Conservation (phyloP, 92 coral and sea anemone species). For the Heteractis magnifica region DNA sequence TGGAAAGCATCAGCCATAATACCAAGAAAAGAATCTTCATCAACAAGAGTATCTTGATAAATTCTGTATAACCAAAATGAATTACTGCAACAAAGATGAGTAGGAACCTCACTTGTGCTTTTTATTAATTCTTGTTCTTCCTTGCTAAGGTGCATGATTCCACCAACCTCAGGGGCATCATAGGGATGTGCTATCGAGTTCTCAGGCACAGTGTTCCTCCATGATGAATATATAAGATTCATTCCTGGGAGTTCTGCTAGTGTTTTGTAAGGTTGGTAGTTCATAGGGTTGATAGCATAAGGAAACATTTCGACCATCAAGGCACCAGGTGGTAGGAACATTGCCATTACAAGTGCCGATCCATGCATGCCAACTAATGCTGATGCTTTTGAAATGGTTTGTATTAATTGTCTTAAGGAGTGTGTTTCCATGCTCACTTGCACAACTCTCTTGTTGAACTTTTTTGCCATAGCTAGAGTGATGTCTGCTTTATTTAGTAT, state of each 20-base stretch:
- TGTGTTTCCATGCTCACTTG: conserved; percentile 85
- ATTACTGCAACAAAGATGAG: conserved; percentile 79
- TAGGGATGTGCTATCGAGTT: conserved; percentile 88
- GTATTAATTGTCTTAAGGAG: conserved; percentile 60
- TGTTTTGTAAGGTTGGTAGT: conserved; percentile 86
- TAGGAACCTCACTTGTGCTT: conserved; percentile 65
- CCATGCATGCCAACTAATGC: conserved; percentile 98
- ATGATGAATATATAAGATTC: conserved; percentile 60
- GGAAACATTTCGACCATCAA: conserved; percentile 84
- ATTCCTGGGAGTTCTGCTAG: conserved; percentile 73
- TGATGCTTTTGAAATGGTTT: conserved; percentile 63
- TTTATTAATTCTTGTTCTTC: conserved; percentile 58
- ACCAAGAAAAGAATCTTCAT: conserved; percentile 58
- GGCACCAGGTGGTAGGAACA: conserved; percentile 75
- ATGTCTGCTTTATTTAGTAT: conserved; percentile 77
- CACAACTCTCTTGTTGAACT: conserved; percentile 64
- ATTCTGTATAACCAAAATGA: conserved; percentile 94
- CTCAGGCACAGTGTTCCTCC: conserved; percentile 76
- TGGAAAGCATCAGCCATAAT: conserved; percentile 45
- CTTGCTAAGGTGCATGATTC: conserved; percentile 71
- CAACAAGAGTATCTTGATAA: conserved; percentile 91
- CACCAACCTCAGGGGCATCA: conserved; percentile 81
- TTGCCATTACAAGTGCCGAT: conserved; percentile 77
- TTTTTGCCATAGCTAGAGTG: conserved; percentile 73
- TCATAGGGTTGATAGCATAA: conserved; percentile 72